Percentiles rank a stretch among this genome's conserved stretches.
Evolutionary conservation across 2,888 invertebrate genomes (phyloP).

Genomic region (Leptopterna dolabrata): DNA sequence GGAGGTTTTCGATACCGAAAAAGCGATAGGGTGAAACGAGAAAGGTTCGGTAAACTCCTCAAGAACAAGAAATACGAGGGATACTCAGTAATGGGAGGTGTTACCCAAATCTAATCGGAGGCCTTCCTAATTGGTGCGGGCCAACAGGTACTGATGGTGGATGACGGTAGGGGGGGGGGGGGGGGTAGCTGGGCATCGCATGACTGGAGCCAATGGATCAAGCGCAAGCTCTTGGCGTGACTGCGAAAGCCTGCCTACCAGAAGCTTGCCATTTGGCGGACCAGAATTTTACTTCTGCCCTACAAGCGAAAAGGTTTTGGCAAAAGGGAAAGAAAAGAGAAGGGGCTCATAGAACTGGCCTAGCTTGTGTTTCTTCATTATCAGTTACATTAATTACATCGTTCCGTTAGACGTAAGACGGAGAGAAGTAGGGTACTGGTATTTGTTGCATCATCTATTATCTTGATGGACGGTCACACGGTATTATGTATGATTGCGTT

Average conservation of each 20-base stretch:
- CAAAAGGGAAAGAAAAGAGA: not conserved
- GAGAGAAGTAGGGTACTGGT: too few relatives aligned
- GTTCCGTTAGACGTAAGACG: too few relatives aligned
- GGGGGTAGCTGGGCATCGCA: not conserved
- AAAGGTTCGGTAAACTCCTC: not conserved
- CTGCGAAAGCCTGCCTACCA: not conserved
- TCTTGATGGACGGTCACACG: too few relatives aligned
- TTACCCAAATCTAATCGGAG: conserved; percentile 24
- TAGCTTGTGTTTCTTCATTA: too few relatives aligned
- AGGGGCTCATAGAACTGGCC: too few relatives aligned
- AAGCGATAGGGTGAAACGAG: not conserved
- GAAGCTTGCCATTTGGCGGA: not conserved
- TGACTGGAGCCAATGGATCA: conserved; percentile 23
- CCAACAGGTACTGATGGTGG: not conserved
- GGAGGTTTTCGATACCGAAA: not conserved
- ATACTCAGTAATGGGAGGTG: not conserved
- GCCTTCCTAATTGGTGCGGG: not conserved
- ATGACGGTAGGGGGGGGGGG: not conserved
- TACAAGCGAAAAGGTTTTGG: not conserved
- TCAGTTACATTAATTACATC: too few relatives aligned
- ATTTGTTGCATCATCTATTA: too few relatives aligned
- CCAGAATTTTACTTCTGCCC: not conserved
- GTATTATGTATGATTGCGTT: too few relatives aligned
- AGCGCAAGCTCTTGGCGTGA: conserved; percentile 10
- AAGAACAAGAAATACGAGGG: not conserved